Base-by-base conservation (phyloP, 2,888 invertebrate species). In the Erebia aethiops region DNA sequence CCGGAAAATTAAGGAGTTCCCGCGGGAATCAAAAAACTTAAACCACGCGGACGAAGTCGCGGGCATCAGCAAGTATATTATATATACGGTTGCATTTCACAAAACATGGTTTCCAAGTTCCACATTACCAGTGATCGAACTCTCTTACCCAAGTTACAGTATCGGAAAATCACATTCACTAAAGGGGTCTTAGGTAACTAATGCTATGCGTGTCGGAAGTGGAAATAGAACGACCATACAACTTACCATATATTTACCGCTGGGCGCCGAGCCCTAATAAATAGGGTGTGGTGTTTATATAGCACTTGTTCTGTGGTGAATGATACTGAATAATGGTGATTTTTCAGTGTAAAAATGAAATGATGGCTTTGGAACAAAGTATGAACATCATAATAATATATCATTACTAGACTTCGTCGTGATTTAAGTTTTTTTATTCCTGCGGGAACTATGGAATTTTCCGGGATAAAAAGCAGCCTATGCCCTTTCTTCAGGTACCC, bases 121-220 rank as follows among this genome's bases (percentile, higher is more conserved):
- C 4, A 13, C 13, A 13, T 13, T 49, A 49, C 8, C 16, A 2
- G 10, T 7, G 9, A 54, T 54, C 13, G 52, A 54, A 54, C 52
- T 2, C 49, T 49, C 14, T 14, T 2, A 14, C 46, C 35, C 35
- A 35, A 35, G 35, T 46, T 10, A 13, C 46, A 46, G 13, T 46
- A 14, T 49, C 35, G 13, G 14, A 49, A 49, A 51, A 51, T 51
- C n/a, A 14, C 14, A 51, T 51, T 14, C n/a, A n/a, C 35, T 58
- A 58, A 35, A 58, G 58, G 35, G 26, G 14, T 58, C n/a, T 35
- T 58, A 8, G 10, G 10, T 35, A 60, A 8, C 51, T 51, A 51
- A 13, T 16, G 51, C 51, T 60, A n/a, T 60, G 60, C 60, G 60
- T 60, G 60, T 11, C 60, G 41, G 60, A 60, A 60, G 41, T 60